phyloP scores from a whole-genome alignment of 30 jellyfish, hydroid and myxozoan genomes.

The Pseudorhiza aurosa region DNA sequence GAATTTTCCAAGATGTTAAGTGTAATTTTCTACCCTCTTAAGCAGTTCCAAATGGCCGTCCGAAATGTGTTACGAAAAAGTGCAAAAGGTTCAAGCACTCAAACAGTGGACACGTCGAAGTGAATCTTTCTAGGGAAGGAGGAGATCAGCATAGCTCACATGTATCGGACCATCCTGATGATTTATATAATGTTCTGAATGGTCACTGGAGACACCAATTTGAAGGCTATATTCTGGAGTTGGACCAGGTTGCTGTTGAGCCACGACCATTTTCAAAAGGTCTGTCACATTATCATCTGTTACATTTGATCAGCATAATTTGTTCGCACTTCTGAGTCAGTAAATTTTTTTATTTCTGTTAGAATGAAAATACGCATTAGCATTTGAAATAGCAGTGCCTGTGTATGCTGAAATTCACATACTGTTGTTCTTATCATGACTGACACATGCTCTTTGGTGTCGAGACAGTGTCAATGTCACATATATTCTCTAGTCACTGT shows the following conservation, averaged over 20 bases:
- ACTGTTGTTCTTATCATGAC: too few relatives aligned
- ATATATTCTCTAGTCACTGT: too few relatives aligned
- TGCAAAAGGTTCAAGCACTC: slow-evolving; percentile 46
- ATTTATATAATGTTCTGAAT: slow-evolving; percentile 70
- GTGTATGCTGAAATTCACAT: too few relatives aligned
- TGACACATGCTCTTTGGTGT: too few relatives aligned
- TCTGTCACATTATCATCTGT: too few relatives aligned
- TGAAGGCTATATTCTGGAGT: slow-evolving; percentile 53
- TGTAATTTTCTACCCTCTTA: not conserved
- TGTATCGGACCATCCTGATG: slow-evolving; percentile 38
- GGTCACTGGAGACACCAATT: slow-evolving; percentile 82
- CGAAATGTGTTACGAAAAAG: slow-evolving; percentile 10
- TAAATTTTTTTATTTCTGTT: too few relatives aligned
- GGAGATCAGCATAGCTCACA: slow-evolving; percentile 14
- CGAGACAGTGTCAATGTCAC: too few relatives aligned
- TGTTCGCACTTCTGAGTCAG: too few relatives aligned
- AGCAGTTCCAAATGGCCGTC: not conserved
- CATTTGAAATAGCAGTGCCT: too few relatives aligned
- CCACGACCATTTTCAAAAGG: slow-evolving; percentile 86
- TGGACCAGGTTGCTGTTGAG: slow-evolving; percentile 73
- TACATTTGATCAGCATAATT: too few relatives aligned
- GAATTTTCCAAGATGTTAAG: not conserved
- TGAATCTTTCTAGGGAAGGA: slow-evolving; percentile 27
- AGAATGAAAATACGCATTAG: too few relatives aligned
- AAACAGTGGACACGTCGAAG: slow-evolving; percentile 45